Base-by-base conservation (phyloP, 2,113 vertebrate species). In the Pteruthius melanotis region DNA sequence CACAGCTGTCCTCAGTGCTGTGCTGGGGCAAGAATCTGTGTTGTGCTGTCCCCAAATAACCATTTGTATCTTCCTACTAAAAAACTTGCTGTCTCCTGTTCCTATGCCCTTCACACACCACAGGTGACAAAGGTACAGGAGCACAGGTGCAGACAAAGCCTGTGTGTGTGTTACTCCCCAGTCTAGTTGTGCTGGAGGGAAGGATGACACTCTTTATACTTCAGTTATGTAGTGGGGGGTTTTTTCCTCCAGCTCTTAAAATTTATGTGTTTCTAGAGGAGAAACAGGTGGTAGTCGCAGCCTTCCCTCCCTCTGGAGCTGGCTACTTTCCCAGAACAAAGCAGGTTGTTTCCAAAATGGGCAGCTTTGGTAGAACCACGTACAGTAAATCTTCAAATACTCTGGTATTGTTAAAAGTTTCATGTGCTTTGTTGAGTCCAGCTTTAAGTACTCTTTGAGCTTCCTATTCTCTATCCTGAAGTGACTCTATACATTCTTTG, bases 301-400 rank as follows among this genome's bases (percentile, higher is more conserved):
- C 49, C 56, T n/a, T 95, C 28, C 40, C 52, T 89, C 84, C 77
- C 74, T 88, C 87, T 71, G 83, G 85, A 94, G 42, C 83, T 96
- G 95, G 95, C 82, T 40, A 2, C 79, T 66, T 90, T 89, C 96
- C 95, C 60, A 28, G 92, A 81, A 86, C 66, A 74, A 59, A 95
- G 79, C 88, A 88, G 78, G 75, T 93, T 94, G 84, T 88, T 91
- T 92, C 92, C 82, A 92, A 95, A 95, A 61, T 13, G 47, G 63
- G 66, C 49, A 76, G 72, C 49, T 64, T 84, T 92, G 57, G 37
- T 54, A 59, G 61, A 60, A 68, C 87, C 47, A 44, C 28, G 14
- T 60, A 56, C 63, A 77, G 71, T 83, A 74, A 69, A 79, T 85
- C 66, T 97, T 90, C 52, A 66, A 7, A 59, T 86, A 74, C 11